phyloP scores from a whole-genome alignment of 2,888 invertebrate species.

The Athalia rosae region DNA sequence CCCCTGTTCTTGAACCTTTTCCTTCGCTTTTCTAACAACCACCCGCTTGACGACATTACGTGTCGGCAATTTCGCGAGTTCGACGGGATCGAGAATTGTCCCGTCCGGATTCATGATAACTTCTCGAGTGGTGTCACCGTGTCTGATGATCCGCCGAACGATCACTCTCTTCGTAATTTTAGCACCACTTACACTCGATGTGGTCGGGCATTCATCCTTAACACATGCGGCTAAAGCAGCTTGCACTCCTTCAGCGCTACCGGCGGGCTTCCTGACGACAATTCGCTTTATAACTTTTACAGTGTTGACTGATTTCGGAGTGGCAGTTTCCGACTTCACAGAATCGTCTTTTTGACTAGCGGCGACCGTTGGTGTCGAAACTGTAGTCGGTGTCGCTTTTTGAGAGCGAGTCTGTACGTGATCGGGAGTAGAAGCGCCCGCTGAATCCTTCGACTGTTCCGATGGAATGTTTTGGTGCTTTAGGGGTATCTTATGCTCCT shows the following conservation, averaged over 20 bases:
- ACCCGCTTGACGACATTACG: constrained; percentile 71
- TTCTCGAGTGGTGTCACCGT: constrained; percentile 70
- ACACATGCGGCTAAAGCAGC: constrained; percentile 48
- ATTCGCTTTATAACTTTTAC: constrained; percentile 71
- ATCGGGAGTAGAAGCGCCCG: constrained; percentile 16
- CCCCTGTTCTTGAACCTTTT: constrained; percentile 61
- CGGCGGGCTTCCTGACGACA: constrained; percentile 65
- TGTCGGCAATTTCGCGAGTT: constrained; percentile 69
- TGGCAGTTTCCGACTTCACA: constrained; percentile 49
- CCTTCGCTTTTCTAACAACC: constrained; percentile 68
- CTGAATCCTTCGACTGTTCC: constrained; percentile 57
- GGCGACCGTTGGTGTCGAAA: constrained; percentile 8
- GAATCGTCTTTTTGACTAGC: constrained; percentile 57
- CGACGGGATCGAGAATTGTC: constrained; percentile 69
- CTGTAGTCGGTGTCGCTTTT: constrained; percentile 13
- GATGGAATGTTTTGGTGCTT: constrained; percentile 62
- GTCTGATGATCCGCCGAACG: constrained; percentile 70
- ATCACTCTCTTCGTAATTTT: constrained; percentile 69
- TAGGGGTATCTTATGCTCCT: constrained; percentile 70
- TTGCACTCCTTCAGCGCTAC: constrained; percentile 53
- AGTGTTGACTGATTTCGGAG: constrained; percentile 61
- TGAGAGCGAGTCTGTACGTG: constrained; percentile 35
- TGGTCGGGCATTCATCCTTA: constrained; percentile 55
- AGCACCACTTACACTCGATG: constrained; percentile 51
- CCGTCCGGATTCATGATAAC: constrained; percentile 72